Percentiles rank a stretch among this genome's conserved stretches.
phyloP scores from a whole-genome alignment of 2,888 invertebrate genomes.

The Marasmarcha lunaedactyla region DNA sequence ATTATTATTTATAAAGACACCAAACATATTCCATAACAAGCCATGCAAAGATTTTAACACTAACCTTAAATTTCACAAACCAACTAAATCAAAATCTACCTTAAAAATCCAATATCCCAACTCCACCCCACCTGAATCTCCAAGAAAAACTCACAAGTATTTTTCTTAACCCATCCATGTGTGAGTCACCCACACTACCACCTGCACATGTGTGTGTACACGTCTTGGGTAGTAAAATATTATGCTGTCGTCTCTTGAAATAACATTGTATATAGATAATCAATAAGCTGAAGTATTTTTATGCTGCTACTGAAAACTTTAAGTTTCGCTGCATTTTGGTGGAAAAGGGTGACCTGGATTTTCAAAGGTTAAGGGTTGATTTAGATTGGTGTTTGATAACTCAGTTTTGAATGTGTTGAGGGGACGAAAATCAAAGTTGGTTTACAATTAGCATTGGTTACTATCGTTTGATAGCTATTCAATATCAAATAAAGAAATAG shows the following conservation, averaged over 20 bases:
- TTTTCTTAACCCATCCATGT: conserved; percentile 46
- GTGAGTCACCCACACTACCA: conserved; percentile 22
- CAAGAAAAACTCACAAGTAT: conserved; percentile 63
- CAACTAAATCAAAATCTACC: too few species aligned
- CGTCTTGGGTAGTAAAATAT: conserved; percentile 67
- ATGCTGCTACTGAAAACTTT: conserved; percentile 36
- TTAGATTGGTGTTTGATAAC: too few species aligned
- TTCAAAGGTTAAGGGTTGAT: too few species aligned
- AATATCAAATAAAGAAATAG: too few species aligned
- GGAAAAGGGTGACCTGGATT: conserved; percentile 11
- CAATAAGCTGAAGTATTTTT: conserved; percentile 55
- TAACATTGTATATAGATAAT: conserved; percentile 70
- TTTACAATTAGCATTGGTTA: too few species aligned
- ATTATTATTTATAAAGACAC: too few species aligned
- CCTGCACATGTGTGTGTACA: conserved; percentile 19
- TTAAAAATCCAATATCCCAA: conserved; percentile 10
- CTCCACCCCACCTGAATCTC: conserved; percentile 30
- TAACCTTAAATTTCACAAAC: too few species aligned
- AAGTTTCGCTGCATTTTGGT: conserved; percentile 17
- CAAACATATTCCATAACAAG: too few species aligned
- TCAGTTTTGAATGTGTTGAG: neutral
- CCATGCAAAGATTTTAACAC: too few species aligned
- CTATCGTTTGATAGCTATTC: too few species aligned
- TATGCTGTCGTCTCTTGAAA: conserved; percentile 68
- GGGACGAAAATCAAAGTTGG: too few species aligned